Percentiles rank a stretch among this genome's conserved stretches.
Evolutionary conservation across 2,888 invertebrate genomes (phyloP).

Genomic region (Cloeon dipterum): DNA sequence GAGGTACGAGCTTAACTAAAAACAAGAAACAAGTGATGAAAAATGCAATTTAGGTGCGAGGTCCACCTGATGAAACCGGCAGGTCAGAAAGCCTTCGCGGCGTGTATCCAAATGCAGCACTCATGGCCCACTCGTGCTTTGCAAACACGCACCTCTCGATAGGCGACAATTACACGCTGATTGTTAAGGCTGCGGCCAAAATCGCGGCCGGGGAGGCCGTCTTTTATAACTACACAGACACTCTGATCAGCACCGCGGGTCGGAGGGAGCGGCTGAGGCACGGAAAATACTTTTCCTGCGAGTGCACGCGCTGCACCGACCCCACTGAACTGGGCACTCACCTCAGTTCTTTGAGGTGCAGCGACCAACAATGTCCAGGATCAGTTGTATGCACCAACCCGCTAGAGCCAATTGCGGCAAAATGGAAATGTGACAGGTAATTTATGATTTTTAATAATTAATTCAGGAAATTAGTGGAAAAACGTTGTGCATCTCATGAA

Average conservation of each 20-base stretch:
- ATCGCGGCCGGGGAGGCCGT: conserved; percentile 38
- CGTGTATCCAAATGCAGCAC: conserved; percentile 49
- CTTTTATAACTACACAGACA: conserved; percentile 51
- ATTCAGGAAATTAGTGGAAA: too few species aligned
- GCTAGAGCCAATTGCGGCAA: not conserved
- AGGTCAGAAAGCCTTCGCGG: conserved; percentile 34
- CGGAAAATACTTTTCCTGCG: conserved; percentile 61
- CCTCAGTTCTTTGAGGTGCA: conserved; percentile 53
- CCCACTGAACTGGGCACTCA: conserved; percentile 60
- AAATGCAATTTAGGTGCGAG: too few species aligned
- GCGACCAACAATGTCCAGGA: conserved; percentile 1
- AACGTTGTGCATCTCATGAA: too few species aligned
- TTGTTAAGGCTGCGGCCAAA: conserved; percentile 40
- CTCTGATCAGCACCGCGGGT: conserved; percentile 45
- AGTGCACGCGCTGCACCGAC: conserved; percentile 50
- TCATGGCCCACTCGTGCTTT: conserved; percentile 61
- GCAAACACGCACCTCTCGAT: conserved; percentile 61
- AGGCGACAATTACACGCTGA: conserved; percentile 25
- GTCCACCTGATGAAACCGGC: not conserved
- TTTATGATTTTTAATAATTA: too few species aligned
- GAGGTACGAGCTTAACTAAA: conserved; percentile 54
- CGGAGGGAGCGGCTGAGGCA: conserved; percentile 43
- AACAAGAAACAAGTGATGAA: conserved; percentile 35
- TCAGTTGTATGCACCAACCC: not conserved
- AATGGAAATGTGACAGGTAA: not conserved